phyloP scores from a whole-genome alignment of 2,797 vertebrate species.

The Lutjanus argentimaculatus region DNA sequence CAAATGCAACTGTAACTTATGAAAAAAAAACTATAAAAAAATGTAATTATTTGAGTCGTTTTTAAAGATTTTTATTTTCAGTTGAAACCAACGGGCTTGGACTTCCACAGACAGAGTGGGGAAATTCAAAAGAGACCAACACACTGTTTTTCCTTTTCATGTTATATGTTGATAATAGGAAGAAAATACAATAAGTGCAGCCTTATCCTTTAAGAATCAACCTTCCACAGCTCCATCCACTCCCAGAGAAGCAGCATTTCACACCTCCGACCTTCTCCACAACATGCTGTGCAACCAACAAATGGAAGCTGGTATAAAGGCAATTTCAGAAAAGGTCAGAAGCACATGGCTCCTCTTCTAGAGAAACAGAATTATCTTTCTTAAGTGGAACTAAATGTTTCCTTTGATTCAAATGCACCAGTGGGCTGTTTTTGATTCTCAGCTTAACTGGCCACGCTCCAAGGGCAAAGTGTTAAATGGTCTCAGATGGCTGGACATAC shows the following conservation, averaged over 20 bases:
- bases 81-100: too few relatives aligned
- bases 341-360: neutral
- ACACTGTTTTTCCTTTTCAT: too few relatives aligned
- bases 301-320: neutral
- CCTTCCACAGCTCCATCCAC: neutral
- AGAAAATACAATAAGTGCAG: neutral
- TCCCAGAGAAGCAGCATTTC: neutral
- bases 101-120: too few relatives aligned
- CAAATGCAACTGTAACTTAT: too few relatives aligned
- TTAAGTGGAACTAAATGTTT: constrained; percentile 9
- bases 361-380: neutral
- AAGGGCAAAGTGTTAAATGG: constrained; percentile 15
- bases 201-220: neutral
- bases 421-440: neutral
- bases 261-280: neutral
- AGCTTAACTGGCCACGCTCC: constrained; percentile 3
- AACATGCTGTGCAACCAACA: neutral
- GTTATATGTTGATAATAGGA: neutral
- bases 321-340: constrained; percentile 5
- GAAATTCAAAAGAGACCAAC: too few relatives aligned
- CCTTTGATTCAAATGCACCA: neutral
- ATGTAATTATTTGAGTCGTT: neutral
- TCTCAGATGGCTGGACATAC: constrained; percentile 12
- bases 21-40: too few relatives aligned
- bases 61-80: neutral